Percentiles rank a stretch among this genome's conserved stretches.
These are phyloP conservation scores for Bolinopsis microptera DNA, from an alignment of 37 sponge, comb jelly and placozoan species.

Conservation along the genomic window DNA sequence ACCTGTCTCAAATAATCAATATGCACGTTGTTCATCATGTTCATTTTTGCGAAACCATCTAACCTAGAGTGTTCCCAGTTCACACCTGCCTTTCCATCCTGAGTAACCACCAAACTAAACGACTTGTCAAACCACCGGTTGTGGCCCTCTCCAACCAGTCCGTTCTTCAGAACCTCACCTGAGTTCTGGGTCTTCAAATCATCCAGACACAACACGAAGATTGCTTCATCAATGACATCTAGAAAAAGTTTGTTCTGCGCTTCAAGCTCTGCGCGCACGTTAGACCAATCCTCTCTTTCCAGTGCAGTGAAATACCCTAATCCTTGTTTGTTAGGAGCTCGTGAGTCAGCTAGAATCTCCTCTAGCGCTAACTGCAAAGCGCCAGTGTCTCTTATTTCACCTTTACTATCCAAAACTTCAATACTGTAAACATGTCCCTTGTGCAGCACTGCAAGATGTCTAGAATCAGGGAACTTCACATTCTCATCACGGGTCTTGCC, in stretches of 20 bases:
- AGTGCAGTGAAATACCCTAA: slow-evolving; percentile 72
- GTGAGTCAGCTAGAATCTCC: slow-evolving; percentile 69
- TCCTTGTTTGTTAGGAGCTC: slow-evolving; percentile 67
- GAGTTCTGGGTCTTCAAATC: slow-evolving; percentile 65
- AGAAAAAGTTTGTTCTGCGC: slow-evolving; percentile 69
- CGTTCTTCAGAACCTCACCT: slow-evolving; percentile 66
- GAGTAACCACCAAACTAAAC: slow-evolving; percentile 76
- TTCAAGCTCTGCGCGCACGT: neutral
- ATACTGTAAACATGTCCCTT: slow-evolving; percentile 80
- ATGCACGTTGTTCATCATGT: slow-evolving; percentile 82
- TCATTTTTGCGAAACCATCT: slow-evolving; percentile 88
- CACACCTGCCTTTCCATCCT: slow-evolving; percentile 75
- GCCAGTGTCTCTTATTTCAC: slow-evolving; percentile 46
- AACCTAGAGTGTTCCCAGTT: slow-evolving; percentile 99
- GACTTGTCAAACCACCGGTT: slow-evolving; percentile 99
- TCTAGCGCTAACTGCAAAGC: slow-evolving; percentile 64
- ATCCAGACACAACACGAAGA: slow-evolving; percentile 90
- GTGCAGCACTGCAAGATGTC: slow-evolving; percentile 78
- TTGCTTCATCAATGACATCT: slow-evolving; percentile 75
- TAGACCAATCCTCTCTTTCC: slow-evolving; percentile 60
- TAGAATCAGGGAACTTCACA: slow-evolving; percentile 16
- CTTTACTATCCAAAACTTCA: slow-evolving; percentile 72
- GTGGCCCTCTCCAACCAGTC: slow-evolving; percentile 81
- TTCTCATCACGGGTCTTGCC: slow-evolving; percentile 73
- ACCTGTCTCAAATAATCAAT: slow-evolving; percentile 52